Evolutionary conservation across 2,113 vertebrate genomes (phyloP), one percentile per base, ranked within the genome.

Genomic region (Forbesichthys agassizii): DNA sequence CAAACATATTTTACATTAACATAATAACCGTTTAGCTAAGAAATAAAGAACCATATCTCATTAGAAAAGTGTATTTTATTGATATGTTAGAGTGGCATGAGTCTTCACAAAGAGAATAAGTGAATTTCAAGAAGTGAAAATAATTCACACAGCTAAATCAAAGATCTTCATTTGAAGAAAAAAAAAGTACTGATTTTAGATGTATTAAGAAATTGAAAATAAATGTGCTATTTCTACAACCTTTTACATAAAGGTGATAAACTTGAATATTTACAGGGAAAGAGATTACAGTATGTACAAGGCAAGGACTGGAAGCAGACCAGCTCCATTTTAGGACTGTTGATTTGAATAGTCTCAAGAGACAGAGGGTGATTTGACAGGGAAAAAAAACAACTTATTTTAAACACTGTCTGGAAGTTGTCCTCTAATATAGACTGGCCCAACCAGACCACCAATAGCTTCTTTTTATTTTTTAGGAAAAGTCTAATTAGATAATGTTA

Each of bases 41-140:
- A 5, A 13, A 48, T 12, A 7, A 12, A 10, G 20, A 47, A 11
- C 0, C 62, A 33, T 9, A 8, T 54, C 69, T 85, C 56, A 80
- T 88, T 90, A 88, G 83, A 91, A 90, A 90, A 86, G 72, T 86
- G 81, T 81, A 81, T 82, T 90, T 91, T 90, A 91, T 91, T 91
- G 82, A 82, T 77, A 82, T 12, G 67, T 88, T 87, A 85, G 74
- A 88, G 80, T 90, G 88, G 82, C 77, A 86, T 82, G 47, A 87
- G 60, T 81, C 66, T 84, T 73, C 75, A 83, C 84, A 88, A 58
- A 33, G 14, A 84, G 53, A 5, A 80, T 66, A 74, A 84, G 36
- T 75, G 42, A 71, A 76, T 84, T 86, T 82, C 27, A 70, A 74
- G 73, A 78, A 16, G 46, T 66, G 71, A 78, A 73, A 46, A 69